Conservation (phyloP, 2,113 vertebrate genomes). For the Dryoscopus gambensis region DNA sequence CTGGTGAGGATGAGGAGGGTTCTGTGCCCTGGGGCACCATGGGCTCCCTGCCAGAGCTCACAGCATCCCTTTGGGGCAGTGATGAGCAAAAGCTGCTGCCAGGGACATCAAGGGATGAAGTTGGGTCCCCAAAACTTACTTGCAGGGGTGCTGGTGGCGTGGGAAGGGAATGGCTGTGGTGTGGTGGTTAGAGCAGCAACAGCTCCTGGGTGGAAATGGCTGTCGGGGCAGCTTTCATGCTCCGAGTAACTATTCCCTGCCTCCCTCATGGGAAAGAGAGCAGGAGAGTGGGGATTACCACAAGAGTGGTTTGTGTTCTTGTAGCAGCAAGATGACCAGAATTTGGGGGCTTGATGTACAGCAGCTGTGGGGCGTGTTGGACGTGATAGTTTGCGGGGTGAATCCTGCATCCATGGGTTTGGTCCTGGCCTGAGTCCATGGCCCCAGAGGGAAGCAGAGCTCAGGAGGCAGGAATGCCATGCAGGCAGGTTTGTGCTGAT, state of each 20-base stretch:
- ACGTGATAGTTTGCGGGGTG: not conserved
- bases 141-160: not conserved
- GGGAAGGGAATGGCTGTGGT: not conserved
- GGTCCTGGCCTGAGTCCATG: rapidly evolving
- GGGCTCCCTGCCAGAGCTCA: not conserved
- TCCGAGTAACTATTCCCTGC: not conserved
- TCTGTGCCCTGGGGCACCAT: rapidly evolving
- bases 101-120: not conserved
- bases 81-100: not conserved
- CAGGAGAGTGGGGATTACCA: not conserved
- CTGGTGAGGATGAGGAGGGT: not conserved
- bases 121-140: not conserved
- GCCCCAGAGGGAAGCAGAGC: not conserved
- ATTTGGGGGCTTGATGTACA: too few relatives aligned
- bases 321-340: not conserved
- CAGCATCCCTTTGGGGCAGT: not conserved
- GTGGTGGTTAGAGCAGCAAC: not conserved
- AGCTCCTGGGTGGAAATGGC: not conserved
- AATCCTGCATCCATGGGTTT: not conserved
- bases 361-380: rapidly evolving
- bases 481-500: not conserved
- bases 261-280: not conserved
- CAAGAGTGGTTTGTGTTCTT: not conserved
- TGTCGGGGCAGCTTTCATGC: not conserved
- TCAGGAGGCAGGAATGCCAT: not conserved